Percentiles rank a stretch among this genome's conserved stretches.
phyloP scores from a whole-genome alignment of 1,140 invertebrate species.

The Drosophila nannoptera region DNA sequence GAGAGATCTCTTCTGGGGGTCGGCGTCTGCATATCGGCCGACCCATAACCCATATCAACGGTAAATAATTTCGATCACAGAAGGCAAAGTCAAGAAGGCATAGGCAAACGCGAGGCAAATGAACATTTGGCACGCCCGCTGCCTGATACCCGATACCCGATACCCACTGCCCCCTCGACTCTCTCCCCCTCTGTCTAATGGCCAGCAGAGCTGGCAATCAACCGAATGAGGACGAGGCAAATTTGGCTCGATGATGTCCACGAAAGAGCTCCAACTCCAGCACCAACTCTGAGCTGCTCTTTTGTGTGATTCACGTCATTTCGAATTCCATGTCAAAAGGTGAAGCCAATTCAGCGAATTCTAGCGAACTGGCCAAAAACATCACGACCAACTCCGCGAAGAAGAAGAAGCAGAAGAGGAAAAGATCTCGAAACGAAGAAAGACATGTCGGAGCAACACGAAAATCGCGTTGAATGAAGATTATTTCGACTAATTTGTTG shows the following conservation, averaged over 20 bases:
- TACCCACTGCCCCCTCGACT: conserved; percentile 12
- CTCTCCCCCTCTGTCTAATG: conserved; percentile 20
- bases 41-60: conserved; percentile 72
- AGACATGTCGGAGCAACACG: conserved; percentile 45
- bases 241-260: conserved; percentile 29
- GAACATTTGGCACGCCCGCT: conserved; percentile 48
- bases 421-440: too few relatives aligned
- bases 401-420: conserved; percentile 32
- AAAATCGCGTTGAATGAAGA: conserved; percentile 58
- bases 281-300: conserved; percentile 47
- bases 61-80: conserved; percentile 73
- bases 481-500: conserved; percentile 69
- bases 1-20: conserved; percentile 23
- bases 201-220: conserved; percentile 57
- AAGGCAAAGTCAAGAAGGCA: conserved; percentile 45
- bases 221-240: conserved; percentile 52
- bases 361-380: conserved; percentile 70
- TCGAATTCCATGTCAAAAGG: conserved; percentile 77
- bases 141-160: background rate
- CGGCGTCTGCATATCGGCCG: conserved; percentile 19
- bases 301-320: conserved; percentile 72
- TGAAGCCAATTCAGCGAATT: conserved; percentile 75
- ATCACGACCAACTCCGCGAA: conserved; percentile 60
- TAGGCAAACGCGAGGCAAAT: conserved; percentile 57
- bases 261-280: conserved; percentile 23